phyloP scores from a whole-genome alignment of 1,140 invertebrate species.

The Habropoda laboriosa region DNA sequence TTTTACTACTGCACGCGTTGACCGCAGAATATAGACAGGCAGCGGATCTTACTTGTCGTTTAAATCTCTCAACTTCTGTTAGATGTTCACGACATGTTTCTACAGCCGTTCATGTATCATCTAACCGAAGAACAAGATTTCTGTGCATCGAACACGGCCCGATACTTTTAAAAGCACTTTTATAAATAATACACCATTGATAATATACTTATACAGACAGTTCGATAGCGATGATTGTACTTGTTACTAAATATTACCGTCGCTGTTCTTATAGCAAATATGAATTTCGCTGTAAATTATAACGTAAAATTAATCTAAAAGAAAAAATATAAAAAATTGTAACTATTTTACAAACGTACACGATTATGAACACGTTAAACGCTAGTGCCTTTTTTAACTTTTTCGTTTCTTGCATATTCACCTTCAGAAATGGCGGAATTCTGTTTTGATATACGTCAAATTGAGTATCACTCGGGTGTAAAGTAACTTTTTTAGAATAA shows the following conservation, averaged over 20 bases:
- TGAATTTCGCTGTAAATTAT: neutral
- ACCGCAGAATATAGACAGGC: conserved; percentile 7
- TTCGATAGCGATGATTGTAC: neutral
- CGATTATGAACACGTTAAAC: neutral
- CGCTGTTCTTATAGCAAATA: neutral
- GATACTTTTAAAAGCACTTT: neutral
- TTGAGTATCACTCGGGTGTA: neutral
- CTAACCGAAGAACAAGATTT: too few relatives aligned
- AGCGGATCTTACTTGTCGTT: neutral
- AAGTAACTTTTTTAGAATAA: neutral
- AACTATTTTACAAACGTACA: neutral
- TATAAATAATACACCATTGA: conserved; percentile 22
- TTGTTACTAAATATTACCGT: neutral
- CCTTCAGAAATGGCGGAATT: neutral
- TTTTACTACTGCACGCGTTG: conserved; percentile 71
- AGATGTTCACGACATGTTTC: neutral
- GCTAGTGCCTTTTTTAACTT: neutral
- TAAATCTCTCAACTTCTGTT: neutral
- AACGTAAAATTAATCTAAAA: neutral
- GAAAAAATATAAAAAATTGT: neutral
- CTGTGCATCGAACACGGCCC: neutral
- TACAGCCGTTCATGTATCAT: neutral
- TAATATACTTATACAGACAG: neutral
- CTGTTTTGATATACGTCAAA: neutral
- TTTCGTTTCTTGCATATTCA: neutral